Percentiles rank a stretch among this genome's conserved stretches.
phyloP scores from a whole-genome alignment of 2,797 vertebrate genomes.

The Eptatretus atami region DNA sequence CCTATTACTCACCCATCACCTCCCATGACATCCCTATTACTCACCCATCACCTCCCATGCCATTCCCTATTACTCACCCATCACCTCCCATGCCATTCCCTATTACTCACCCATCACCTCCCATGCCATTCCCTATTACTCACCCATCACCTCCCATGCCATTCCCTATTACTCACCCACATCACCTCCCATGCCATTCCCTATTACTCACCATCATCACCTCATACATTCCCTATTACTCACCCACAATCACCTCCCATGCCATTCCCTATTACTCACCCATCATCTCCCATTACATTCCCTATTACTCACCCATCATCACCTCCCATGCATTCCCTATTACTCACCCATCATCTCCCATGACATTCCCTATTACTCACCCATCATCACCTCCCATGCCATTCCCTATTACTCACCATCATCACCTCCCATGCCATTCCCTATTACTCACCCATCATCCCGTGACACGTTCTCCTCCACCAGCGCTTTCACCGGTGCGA shows the following conservation, averaged over 20 bases:
- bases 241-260: too few species aligned
- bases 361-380: too few species aligned
- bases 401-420: too few species aligned
- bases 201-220: not conserved
- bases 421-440: too few species aligned
- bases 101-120: not conserved
- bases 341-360: too few species aligned
- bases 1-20: not conserved
- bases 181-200: not conserved
- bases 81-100: too few species aligned
- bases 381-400: too few species aligned
- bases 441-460: slow-evolving; percentile 53
- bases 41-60: not conserved
- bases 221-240: not conserved
- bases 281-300: too few species aligned
- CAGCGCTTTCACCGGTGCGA: slow-evolving; percentile 35
- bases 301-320: too few species aligned
- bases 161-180: not conserved
- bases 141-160: not conserved
- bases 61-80: too few species aligned
- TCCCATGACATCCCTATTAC: not conserved
- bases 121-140: not conserved
- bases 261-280: too few species aligned
- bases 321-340: too few species aligned
- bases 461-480: slow-evolving; percentile 41